A percentile compares a stretch with the other conserved stretches of the same genome.
phyloP scores from a whole-genome alignment of 2,797 vertebrate species.

The Ctenopoma multispine region DNA sequence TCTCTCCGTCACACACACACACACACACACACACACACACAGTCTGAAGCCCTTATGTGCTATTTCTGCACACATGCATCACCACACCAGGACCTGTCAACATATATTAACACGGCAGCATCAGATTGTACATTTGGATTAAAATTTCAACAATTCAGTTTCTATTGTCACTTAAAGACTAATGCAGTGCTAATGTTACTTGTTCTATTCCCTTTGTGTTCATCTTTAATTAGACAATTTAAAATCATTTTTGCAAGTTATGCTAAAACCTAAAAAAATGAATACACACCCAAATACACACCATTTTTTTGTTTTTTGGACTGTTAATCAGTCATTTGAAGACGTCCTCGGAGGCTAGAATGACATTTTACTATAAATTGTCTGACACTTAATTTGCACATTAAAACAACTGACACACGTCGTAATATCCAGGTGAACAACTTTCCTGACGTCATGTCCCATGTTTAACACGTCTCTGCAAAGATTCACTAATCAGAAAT shows the following conservation, averaged over 20 bases:
- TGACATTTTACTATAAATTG: no score
- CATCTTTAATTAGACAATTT: not conserved
- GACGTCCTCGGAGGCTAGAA: no score
- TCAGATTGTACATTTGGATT: slow-evolving; percentile 13
- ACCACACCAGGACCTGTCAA: slow-evolving; percentile 16
- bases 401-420: not conserved
- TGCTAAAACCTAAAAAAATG: no score
- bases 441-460: not conserved
- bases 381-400: no score
- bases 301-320: no score
- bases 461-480: not conserved
- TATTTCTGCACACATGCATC: not conserved
- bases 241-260: no score
- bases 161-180: not conserved
- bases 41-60: not conserved
- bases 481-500: not conserved
- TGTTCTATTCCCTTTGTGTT: not conserved
- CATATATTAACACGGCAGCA: slow-evolving; percentile 1
- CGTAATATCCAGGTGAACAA: not conserved
- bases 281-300: no score
- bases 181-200: not conserved
- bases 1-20: slow-evolving; percentile 1
- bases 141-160: not conserved
- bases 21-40: not conserved
- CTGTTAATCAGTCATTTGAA: no score